phyloP scores from a whole-genome alignment of 2,888 invertebrate genomes.

The Rhogogaster chlorosoma region DNA sequence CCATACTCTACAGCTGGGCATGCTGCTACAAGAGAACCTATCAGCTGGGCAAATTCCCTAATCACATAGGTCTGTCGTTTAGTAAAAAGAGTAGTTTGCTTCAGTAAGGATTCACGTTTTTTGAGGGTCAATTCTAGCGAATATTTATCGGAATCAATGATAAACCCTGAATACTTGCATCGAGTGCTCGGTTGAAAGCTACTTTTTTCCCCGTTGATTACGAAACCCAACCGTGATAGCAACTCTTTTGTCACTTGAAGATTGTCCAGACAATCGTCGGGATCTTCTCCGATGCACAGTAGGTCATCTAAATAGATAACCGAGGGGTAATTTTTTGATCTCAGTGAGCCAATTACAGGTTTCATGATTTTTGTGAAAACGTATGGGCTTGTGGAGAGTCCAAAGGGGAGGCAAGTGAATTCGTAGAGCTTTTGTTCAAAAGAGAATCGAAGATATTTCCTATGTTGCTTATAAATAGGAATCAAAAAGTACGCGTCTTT shows the following conservation, averaged over 20 bases:
- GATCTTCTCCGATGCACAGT: neutral
- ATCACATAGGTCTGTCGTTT: neutral
- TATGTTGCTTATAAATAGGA: slow-evolving; percentile 49
- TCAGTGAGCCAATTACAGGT: slow-evolving; percentile 42
- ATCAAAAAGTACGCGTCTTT: no score
- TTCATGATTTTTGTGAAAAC: slow-evolving; percentile 50
- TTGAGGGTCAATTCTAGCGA: neutral
- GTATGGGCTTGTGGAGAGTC: slow-evolving; percentile 26
- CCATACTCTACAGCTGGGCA: slow-evolving; percentile 41
- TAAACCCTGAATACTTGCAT: slow-evolving; percentile 7
- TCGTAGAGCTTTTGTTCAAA: slow-evolving; percentile 55
- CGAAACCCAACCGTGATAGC: neutral
- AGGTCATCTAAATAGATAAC: neutral
- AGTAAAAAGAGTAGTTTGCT: neutral
- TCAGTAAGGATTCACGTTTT: neutral
- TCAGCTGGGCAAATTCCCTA: slow-evolving; percentile 35
- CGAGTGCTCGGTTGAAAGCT: neutral
- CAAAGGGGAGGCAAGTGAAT: slow-evolving; percentile 51
- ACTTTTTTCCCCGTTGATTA: slow-evolving; percentile 8
- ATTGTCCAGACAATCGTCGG: neutral
- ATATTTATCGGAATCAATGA: neutral
- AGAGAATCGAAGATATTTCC: slow-evolving; percentile 59
- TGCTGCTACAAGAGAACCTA: slow-evolving; percentile 38
- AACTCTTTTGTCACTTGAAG: slow-evolving; percentile 2
- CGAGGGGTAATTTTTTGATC: neutral